Evolutionary conservation across 2,113 vertebrate species (phyloP), one percentile per base, ranked within the genome.

Genomic region (Gallinago undulata): DNA sequence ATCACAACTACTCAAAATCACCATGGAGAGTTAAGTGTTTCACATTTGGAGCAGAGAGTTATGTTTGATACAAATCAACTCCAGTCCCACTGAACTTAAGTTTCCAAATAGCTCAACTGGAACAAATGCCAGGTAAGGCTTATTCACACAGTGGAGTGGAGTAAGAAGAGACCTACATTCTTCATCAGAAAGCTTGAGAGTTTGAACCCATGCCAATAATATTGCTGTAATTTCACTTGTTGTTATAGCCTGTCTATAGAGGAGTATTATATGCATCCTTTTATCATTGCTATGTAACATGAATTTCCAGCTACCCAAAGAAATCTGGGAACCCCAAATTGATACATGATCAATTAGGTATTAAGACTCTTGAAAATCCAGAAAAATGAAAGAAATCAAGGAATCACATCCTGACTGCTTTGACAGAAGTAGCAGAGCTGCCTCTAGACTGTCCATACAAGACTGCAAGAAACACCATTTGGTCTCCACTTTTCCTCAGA

Each of bases 371-470:
- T 84, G 35, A 77, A 86, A 73, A 78, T 14, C 7, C 41, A 77
- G 37, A 37, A 70, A 39, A 56, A 45, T 5, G 43, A 53, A 53
- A 56, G 27, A 57, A 66, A 45, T 9, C 19, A 43, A 77, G 47
- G 62, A 9, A 66, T 39, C 21, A 16, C 11, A 41, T 41, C 59
- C 57, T 41, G 33, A 57, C 14, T 22, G 13, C 48, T 55, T 14
- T 62, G 24, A 48, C 16, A 75, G 68, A 43, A 60, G n/a, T 10
- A 41, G 8, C 13, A 31, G 15, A 73, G 21, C 22, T 35, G 39
- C 28, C 18, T 62, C 33, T 50, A 33, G 15, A 51, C 6, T 28
- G 31, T 45, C 41, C 5, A 24, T 45, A 35, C 0, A 0, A 28
- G 22, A 35, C 63, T 28, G 31, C 47, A 56, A 28, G 70, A 56